Conservation (phyloP, 2,113 vertebrate species). For the Acrocephalus arundinaceus region DNA sequence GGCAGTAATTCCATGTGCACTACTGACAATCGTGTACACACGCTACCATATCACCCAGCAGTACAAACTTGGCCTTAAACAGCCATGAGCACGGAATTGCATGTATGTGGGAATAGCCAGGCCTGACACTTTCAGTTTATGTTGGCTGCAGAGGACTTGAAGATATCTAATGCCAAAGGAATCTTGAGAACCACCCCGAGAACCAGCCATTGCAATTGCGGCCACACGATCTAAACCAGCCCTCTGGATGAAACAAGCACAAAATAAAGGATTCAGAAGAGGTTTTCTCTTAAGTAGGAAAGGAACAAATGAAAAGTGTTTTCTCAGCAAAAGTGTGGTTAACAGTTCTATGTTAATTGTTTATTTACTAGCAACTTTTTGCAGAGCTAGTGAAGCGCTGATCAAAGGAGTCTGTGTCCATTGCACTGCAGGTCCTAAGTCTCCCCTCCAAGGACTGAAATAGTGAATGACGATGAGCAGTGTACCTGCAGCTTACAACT, state of each 20-base stretch:
- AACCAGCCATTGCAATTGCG: not conserved
- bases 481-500: not conserved
- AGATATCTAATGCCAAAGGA: not conserved
- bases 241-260: not conserved
- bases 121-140: not conserved
- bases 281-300: not conserved
- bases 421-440: not conserved
- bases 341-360: not conserved
- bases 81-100: not conserved
- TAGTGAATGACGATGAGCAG: not conserved
- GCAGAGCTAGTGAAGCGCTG: not conserved
- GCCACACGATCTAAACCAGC: not conserved
- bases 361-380: not conserved
- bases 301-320: not conserved
- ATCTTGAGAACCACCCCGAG: not conserved
- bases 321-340: not conserved
- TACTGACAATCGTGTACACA: not conserved
- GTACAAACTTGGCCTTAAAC: not conserved
- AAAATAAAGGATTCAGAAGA: not conserved
- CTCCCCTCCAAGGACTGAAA: not conserved
- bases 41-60: rapidly evolving
- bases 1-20: not conserved
- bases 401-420: not conserved
- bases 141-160: not conserved
- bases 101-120: not conserved